Conservation (phyloP, 2,888 invertebrate genomes). For the Tetropium fuscum region DNA sequence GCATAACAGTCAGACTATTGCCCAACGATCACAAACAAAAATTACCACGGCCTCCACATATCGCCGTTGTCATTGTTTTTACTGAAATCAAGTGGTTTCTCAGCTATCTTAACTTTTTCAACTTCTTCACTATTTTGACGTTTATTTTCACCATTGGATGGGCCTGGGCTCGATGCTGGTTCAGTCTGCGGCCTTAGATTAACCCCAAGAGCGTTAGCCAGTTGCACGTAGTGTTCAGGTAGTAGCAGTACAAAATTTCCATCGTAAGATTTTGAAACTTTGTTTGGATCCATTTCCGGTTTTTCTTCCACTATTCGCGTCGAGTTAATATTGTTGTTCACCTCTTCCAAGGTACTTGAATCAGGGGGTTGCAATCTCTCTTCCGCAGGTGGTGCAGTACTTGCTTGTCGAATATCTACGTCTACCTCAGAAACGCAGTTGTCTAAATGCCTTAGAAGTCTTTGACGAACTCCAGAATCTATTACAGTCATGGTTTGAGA, state of each 20-base stretch:
- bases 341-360: slow-evolving; percentile 61
- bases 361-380: slow-evolving; percentile 60
- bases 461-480: slow-evolving; percentile 71
- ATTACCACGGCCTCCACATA: slow-evolving; percentile 70
- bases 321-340: slow-evolving; percentile 54
- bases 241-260: slow-evolving; percentile 73
- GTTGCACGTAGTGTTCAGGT: slow-evolving; percentile 73
- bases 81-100: slow-evolving; percentile 68
- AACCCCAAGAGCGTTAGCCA: slow-evolving; percentile 68
- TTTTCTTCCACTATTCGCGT: slow-evolving; percentile 23
- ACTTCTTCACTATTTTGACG: slow-evolving; percentile 35
- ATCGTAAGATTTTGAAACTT: slow-evolving; percentile 70
- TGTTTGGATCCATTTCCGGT: slow-evolving; percentile 13
- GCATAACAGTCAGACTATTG: slow-evolving; percentile 24
- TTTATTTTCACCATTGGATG: slow-evolving; percentile 41
- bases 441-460: slow-evolving; percentile 72
- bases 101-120: slow-evolving; percentile 54
- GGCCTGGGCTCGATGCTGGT: slow-evolving; percentile 44
- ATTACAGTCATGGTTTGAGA: slow-evolving; percentile 71
- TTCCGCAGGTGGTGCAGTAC: slow-evolving; percentile 37
- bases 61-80: slow-evolving; percentile 61
- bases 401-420: slow-evolving; percentile 64
- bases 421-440: slow-evolving; percentile 74
- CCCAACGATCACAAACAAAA: slow-evolving; percentile 14
- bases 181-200: slow-evolving; percentile 60